Evolutionary conservation across 1,140 invertebrate genomes (phyloP).

Genomic region (Latrodectus geometricus): DNA sequence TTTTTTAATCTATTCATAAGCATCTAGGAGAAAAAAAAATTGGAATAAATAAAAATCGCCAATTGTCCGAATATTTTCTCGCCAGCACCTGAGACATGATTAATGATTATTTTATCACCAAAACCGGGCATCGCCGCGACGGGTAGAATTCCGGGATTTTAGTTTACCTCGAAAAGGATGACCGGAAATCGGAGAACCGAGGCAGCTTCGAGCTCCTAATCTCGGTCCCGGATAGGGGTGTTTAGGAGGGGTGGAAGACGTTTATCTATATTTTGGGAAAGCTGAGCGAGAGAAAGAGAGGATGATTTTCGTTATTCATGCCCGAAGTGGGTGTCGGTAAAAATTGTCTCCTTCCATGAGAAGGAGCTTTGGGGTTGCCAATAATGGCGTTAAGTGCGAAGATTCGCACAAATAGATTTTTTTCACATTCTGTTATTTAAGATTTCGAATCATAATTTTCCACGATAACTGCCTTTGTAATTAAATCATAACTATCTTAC

Average conservation of each 20-base stretch:
- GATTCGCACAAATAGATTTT: no score
- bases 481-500: no score
- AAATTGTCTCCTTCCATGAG: constrained; percentile 23
- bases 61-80: constrained; percentile 53
- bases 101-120: constrained; percentile 62
- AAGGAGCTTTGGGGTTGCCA: constrained; percentile 6
- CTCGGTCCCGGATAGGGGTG: constrained; percentile 31
- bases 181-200: constrained; percentile 58
- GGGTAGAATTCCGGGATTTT: constrained; percentile 23
- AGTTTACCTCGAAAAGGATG: constrained; percentile 41
- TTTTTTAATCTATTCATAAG: constrained; percentile 6
- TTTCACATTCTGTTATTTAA: no score
- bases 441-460: no score
- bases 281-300: not conserved
- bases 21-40: constrained; percentile 10
- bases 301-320: constrained; percentile 60
- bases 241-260: not conserved
- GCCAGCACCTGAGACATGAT: constrained; percentile 59
- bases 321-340: constrained; percentile 45
- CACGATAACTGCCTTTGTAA: no score
- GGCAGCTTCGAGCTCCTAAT: constrained; percentile 53
- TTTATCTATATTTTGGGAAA: constrained; percentile 55
- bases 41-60: constrained; percentile 37
- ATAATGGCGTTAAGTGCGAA: not conserved
- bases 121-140: constrained; percentile 32